Evolutionary conservation across 2,113 vertebrate species (phyloP), one percentile per base, ranked within the genome.

Genomic region (Gallinago media): DNA sequence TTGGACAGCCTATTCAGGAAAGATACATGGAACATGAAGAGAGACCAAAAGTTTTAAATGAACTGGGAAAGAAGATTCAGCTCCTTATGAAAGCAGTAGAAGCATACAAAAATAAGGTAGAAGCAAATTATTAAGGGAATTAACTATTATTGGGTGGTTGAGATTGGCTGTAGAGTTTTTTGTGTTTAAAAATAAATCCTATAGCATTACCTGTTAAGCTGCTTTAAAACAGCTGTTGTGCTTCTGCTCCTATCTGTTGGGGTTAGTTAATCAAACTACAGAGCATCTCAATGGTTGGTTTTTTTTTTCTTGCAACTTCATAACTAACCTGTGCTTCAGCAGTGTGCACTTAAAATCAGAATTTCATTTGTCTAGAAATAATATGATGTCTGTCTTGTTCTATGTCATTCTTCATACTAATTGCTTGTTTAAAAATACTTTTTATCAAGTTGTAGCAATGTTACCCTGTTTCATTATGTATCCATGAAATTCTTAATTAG

Each of bases 41-140:
- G 95, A 98, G 99, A 94, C 99, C 99, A 23, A 99, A 99, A 97
- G 99, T 98, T 79, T 98, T 99, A 97, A 99, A 99, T 71, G 99
- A 99, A 83, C 97, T 99, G 71, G 99, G 99, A 70, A 99, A 99
- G 95, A 99, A 99, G 96, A 98, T 99, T 66, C 99, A 99, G 56
- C 97, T 99, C 59, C 98, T 99, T 95, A 99, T 99, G 98, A 99
- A 99, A 98, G 98, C 98, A 95, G 98, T 99, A 88, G 99, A 99
- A 95, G 98, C 97, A n/a, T 99, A 98, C 92, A 99, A 98, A 97
- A 99, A 98, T 75, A 99, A 99, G 98, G 99, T 99, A 97, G 77
- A 77, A 56, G 23, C 31, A 62, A 34, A 66, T 58, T 8, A 29
- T 34, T 38, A 8, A 27, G 12, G 8, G 47, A 2, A 16, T 40